A percentile compares a stretch with the other conserved stretches of the same genome.
These are phyloP conservation scores for Liposcelis brunnea DNA, from an alignment of 2,888 invertebrate species.

Conservation along the genomic window DNA sequence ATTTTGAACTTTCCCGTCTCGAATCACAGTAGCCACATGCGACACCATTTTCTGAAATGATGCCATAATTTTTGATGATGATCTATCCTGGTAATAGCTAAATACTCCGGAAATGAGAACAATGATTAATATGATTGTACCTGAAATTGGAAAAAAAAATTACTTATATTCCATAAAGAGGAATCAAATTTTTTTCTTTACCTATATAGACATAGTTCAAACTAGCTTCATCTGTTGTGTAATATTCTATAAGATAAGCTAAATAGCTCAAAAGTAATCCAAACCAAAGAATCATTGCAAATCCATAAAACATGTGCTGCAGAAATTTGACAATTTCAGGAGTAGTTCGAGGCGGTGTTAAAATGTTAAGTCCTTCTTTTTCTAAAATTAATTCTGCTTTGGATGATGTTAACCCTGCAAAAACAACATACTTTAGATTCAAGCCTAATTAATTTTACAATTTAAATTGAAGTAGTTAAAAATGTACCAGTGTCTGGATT, in stretches of 20 bases:
- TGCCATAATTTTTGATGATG: slow-evolving; percentile 97
- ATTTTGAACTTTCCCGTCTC: slow-evolving; percentile 80
- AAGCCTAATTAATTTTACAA: too few relatives aligned
- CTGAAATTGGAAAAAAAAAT: slow-evolving; percentile 27
- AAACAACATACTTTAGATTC: too few relatives aligned
- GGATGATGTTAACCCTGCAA: slow-evolving; percentile 61
- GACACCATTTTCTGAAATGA: slow-evolving; percentile 98
- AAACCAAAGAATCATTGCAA: slow-evolving; percentile 90
- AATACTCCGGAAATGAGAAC: slow-evolving; percentile 97
- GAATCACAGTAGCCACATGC: slow-evolving; percentile 21
- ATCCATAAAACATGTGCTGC: slow-evolving; percentile 96
- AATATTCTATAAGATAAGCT: slow-evolving; percentile 41
- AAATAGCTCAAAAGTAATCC: slow-evolving; percentile 94
- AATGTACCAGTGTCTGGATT: slow-evolving; percentile 41
- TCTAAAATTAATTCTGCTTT: slow-evolving; percentile 92
- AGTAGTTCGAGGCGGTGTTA: slow-evolving; percentile 92
- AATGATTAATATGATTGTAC: slow-evolving; percentile 85
- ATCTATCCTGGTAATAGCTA: slow-evolving; percentile 95
- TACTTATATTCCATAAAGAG: too few relatives aligned
- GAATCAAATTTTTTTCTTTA: too few relatives aligned
- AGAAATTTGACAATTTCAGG: slow-evolving; percentile 99
- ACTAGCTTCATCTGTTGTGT: too few relatives aligned
- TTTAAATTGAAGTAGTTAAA: too few relatives aligned
- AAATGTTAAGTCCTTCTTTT: slow-evolving; percentile 88
- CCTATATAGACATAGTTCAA: slow-evolving; percentile 13